These are phyloP conservation scores for Mobula hypostoma DNA, from an alignment of 2,113 vertebrate species.

Conservation along the genomic window DNA sequence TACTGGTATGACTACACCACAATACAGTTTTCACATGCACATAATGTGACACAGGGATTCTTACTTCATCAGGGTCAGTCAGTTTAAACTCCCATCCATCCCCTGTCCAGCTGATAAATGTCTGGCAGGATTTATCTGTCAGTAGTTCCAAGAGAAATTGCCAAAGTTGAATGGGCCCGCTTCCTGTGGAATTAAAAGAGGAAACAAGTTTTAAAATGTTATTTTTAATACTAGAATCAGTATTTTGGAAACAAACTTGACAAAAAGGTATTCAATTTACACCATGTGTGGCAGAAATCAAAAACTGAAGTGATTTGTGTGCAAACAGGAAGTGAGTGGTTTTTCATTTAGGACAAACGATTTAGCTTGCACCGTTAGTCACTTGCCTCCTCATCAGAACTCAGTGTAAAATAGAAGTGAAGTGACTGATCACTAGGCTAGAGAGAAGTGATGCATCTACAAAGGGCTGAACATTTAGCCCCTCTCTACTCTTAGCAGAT, in stretches of 20 bases:
- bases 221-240: not conserved
- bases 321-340: not conserved
- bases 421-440: not conserved
- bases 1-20: not conserved
- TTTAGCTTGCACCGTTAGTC: not conserved
- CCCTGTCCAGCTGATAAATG: constrained; percentile 82
- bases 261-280: not conserved
- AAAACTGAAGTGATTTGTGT: not conserved
- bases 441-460: not conserved
- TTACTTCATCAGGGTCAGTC: constrained; percentile 78
- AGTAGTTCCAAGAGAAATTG: constrained; percentile 80
- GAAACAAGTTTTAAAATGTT: not conserved
- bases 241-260: not conserved
- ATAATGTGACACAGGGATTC: constrained; percentile 24
- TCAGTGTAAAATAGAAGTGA: not conserved
- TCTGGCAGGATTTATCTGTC: constrained; percentile 75
- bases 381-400: not conserved
- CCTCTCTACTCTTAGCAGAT: not conserved
- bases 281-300: not conserved
- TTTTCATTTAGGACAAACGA: not conserved
- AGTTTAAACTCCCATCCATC: constrained; percentile 88
- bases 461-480: not conserved
- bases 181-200: constrained; percentile 54
- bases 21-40: not conserved
- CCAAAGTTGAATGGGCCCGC: constrained; percentile 83